phyloP scores from a whole-genome alignment of 2,888 invertebrate genomes.

The Ophion obscuratus region DNA sequence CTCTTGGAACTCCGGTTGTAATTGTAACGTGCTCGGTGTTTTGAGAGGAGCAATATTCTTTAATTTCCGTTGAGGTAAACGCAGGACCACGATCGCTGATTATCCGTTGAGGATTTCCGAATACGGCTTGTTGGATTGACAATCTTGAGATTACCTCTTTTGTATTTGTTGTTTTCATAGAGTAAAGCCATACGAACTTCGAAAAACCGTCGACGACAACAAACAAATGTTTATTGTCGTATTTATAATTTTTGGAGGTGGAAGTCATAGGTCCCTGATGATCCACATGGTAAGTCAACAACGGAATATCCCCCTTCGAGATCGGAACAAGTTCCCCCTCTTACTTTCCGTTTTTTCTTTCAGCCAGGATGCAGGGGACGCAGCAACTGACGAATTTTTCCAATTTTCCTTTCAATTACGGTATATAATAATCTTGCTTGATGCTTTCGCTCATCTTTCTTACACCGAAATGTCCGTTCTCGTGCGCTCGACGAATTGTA shows the following conservation, averaged over 20 bases:
- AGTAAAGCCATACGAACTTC: no score
- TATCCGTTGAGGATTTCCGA: conserved; percentile 57
- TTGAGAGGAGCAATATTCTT: conserved; percentile 15
- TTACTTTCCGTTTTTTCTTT: conserved; percentile 72
- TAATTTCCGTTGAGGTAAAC: conserved; percentile 65
- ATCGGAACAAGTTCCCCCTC: conserved; percentile 71
- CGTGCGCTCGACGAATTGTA: no score
- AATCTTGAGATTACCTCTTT: conserved; percentile 10
- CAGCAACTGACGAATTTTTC: conserved; percentile 63
- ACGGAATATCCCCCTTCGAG: conserved; percentile 61
- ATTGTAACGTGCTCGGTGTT: background rate
- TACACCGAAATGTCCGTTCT: background rate
- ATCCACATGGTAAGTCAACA: no score
- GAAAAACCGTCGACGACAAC: no score
- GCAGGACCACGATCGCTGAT: conserved; percentile 69
- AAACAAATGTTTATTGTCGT: no score
- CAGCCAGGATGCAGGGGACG: conserved; percentile 71
- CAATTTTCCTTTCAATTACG: conserved; percentile 48
- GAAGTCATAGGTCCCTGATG: no score
- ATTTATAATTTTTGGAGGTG: no score
- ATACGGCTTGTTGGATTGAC: conserved; percentile 42
- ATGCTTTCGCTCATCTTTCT: conserved; percentile 43
- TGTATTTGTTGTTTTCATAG: no score
- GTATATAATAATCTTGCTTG: conserved; percentile 43
- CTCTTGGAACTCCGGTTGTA: background rate